Evolutionary conservation across 2,113 vertebrate species (phyloP).

Genomic region (Vombatus ursinus): DNA sequence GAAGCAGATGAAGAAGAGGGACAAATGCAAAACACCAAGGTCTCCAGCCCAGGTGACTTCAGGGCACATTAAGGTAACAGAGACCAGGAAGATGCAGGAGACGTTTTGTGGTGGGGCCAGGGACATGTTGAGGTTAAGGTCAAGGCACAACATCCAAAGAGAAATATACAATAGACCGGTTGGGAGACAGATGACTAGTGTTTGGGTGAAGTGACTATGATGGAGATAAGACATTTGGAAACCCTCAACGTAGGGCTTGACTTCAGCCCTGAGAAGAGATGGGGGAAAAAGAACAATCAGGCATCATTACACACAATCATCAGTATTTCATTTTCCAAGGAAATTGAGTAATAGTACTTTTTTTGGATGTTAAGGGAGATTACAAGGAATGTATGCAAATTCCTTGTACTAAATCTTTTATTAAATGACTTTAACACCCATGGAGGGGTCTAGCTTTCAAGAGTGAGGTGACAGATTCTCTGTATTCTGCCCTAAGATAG

Average conservation of each 20-base stretch:
- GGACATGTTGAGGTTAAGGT: neutral
- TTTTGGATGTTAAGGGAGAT: neutral
- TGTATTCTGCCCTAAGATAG: neutral
- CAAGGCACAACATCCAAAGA: neutral
- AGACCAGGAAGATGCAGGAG: neutral
- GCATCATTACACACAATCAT: neutral
- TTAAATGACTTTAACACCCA: neutral
- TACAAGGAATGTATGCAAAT: neutral
- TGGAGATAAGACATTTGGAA: neutral
- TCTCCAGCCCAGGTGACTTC: neutral
- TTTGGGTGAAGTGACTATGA: neutral
- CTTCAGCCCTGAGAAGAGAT: neutral
- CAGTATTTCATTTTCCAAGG: neutral
- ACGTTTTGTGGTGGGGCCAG: neutral
- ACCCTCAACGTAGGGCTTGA: neutral
- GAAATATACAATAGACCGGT: no score
- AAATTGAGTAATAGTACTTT: neutral
- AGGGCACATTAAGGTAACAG: no score
- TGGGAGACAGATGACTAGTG: neutral
- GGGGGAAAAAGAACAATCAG: neutral
- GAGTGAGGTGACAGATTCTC: neutral
- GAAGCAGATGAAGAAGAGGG: no score
- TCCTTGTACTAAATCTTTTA: neutral
- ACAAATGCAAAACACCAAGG: no score
- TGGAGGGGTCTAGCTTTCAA: neutral